A percentile compares a stretch with the other conserved stretches of the same genome.
Evolutionary conservation across 2,888 invertebrate species (phyloP).

Genomic region (Ceraclea dissimilis): DNA sequence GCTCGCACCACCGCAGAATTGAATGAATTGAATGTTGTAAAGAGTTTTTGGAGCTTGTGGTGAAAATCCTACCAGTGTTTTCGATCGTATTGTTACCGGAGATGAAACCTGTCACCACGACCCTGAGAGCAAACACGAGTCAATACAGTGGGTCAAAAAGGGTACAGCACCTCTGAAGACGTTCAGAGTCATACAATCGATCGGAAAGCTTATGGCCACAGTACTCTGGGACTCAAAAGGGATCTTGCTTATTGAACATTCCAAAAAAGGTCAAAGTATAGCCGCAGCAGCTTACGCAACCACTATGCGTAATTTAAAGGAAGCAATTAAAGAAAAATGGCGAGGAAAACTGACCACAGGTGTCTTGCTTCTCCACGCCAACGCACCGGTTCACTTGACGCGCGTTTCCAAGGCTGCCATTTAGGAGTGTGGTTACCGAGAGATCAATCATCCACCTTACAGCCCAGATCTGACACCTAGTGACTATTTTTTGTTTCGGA

Average conservation of each 20-base stretch:
- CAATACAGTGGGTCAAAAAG: constrained; percentile 23
- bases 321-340: constrained; percentile 1
- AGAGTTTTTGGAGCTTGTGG: constrained; percentile 18
- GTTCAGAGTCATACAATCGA: constrained; percentile 23
- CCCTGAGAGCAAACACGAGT: constrained; percentile 27
- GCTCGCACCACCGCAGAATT: constrained; percentile 28
- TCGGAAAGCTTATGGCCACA: constrained; percentile 27
- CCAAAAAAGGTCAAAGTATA: constrained; percentile 17
- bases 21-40: constrained; percentile 21
- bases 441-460: constrained; percentile 17
- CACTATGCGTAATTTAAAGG: not conserved
- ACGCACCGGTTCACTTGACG: constrained; percentile 15
- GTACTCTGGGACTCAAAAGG: constrained; percentile 24
- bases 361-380: constrained; percentile 11
- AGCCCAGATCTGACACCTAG: constrained; percentile 20
- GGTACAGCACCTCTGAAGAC: constrained; percentile 25
- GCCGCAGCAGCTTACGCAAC: constrained; percentile 19
- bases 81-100: constrained; percentile 18
- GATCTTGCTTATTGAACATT: constrained; percentile 19
- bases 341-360: constrained; percentile 1
- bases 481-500: constrained; percentile 1
- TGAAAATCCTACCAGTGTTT: constrained; percentile 8
- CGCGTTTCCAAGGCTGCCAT: constrained; percentile 12
- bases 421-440: constrained; percentile 13
- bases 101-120: constrained; percentile 28